Base-by-base conservation (phyloP, 1,140 invertebrate species). In the Aphis gossypii region DNA sequence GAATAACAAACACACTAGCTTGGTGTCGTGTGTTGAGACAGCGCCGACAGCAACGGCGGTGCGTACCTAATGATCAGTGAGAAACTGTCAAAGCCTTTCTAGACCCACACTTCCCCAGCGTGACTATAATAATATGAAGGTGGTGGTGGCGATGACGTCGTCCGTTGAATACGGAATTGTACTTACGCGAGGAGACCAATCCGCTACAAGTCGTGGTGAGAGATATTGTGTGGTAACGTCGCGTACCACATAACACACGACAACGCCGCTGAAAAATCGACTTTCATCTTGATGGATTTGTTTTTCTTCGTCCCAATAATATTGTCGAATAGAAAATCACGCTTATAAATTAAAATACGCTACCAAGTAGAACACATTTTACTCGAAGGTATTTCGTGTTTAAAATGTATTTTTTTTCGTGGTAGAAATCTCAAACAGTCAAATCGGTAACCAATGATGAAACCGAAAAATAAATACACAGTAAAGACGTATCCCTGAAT, bases 221-320 rank as follows among this genome's bases (percentile, higher is more conserved):
- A 60, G 41, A 91, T 44, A 46, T 91, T 46, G 90, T 76, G 90
- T 41, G 90, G 56, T n/a, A 91, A 91, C 38, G 21, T 89, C 2
- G 68, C 38, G 21, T 89, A 54, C 25, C 56, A 9, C 9, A 60
- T 2, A 11, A 60, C 9, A 9, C 9, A 23, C 48, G 18, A 90
- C 20, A 41, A 41, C 35, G 88, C 30, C 86, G 23, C 46, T 86
- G 84, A 86, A 86, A 86, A 86, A 87, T 87, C 25, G 11, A 48
- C 86, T 87, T 44, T 25, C 30, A 41, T n/a, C 44, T 87, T n/a
- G 44, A 87, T 87, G 44, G 86, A 48, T n/a, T 87, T 48, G 41
- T 25, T 44, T 87, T 87, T n/a, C 9, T 48, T 30, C 46, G 14
- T 21, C 5, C 6, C n/a, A 11, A 87, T 46, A 82, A 82, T 68